A percentile compares a stretch with the other conserved stretches of the same genome.
Evolutionary conservation across 2,888 invertebrate species (phyloP).

Genomic region (Rhimphoctona megacephalus): DNA sequence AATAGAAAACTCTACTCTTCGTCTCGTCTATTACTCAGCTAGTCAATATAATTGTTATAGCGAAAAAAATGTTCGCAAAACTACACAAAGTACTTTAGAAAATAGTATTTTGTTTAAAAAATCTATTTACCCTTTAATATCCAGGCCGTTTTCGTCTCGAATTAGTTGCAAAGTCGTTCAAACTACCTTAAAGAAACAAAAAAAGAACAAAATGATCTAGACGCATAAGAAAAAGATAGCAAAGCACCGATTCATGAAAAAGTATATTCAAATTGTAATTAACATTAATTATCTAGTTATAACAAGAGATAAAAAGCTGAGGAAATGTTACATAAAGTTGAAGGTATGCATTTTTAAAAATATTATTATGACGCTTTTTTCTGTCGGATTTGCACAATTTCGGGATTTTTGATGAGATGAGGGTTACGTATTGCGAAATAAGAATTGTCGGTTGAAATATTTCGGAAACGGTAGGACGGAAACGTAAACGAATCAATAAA

Average conservation of each 20-base stretch:
- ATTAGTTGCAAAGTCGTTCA: conserved; percentile 68
- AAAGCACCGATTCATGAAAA: conserved; percentile 22
- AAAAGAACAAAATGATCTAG: conserved; percentile 63
- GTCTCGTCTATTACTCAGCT: neutral
- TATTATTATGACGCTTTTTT: neutral
- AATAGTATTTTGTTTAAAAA: conserved; percentile 53
- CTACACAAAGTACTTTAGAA: conserved; percentile 15
- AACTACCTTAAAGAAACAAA: conserved; percentile 67
- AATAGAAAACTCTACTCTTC: neutral
- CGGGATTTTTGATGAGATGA: conserved; percentile 16
- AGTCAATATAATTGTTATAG: neutral
- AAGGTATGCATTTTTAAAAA: neutral
- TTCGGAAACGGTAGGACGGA: conserved; percentile 66
- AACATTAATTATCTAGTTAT: neutral
- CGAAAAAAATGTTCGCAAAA: conserved; percentile 7
- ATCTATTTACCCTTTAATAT: conserved; percentile 66
- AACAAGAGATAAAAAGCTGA: conserved; percentile 1
- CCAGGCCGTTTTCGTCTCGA: conserved; percentile 66
- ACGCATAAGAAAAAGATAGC: conserved; percentile 19
- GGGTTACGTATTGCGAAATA: conserved; percentile 16
- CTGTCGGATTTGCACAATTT: conserved; percentile 17
- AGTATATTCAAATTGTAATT: conserved; percentile 9
- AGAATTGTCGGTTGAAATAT: conserved; percentile 21
- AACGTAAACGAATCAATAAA: conserved; percentile 69
- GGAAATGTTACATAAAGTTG: conserved; percentile 4